Conservation (phyloP, 2,888 invertebrate genomes). For the Myopa testacea region DNA sequence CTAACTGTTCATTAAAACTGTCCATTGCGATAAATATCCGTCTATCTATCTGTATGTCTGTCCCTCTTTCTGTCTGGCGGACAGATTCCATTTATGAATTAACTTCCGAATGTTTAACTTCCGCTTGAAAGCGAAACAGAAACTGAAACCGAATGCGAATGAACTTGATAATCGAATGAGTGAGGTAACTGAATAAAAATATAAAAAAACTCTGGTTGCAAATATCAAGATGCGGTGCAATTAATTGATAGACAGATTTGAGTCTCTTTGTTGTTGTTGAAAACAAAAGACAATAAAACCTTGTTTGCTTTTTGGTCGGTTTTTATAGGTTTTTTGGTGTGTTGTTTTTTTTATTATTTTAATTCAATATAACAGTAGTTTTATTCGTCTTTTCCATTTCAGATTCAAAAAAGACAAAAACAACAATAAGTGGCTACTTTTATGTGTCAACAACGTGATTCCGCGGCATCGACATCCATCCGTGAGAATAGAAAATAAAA, state of each 20-base stretch:
- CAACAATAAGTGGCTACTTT: background rate
- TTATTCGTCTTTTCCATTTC: background rate
- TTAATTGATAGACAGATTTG: background rate
- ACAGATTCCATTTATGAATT: background rate
- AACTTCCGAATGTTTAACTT: constrained; percentile 16
- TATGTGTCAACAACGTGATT: constrained; percentile 2
- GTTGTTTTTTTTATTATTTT: background rate
- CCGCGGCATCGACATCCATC: constrained; percentile 2
- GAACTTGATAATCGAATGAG: constrained; percentile 38
- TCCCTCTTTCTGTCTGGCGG: background rate
- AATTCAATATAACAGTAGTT: background rate
- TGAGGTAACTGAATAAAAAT: background rate
- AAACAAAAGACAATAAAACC: background rate
- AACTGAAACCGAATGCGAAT: constrained; percentile 39
- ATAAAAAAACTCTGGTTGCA: background rate
- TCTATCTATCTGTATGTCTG: no score
- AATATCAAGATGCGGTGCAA: background rate
- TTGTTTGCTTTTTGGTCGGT: background rate
- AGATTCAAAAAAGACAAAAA: constrained; percentile 9
- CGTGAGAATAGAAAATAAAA: background rate
- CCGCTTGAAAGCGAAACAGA: constrained; percentile 26
- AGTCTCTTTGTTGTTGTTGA: background rate
- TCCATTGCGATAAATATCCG: background rate
- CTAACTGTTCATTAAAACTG: background rate
- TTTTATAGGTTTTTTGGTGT: background rate